Conservation (phyloP, 2,797 vertebrate species). For the Hyperoplus lanceolatus region DNA sequence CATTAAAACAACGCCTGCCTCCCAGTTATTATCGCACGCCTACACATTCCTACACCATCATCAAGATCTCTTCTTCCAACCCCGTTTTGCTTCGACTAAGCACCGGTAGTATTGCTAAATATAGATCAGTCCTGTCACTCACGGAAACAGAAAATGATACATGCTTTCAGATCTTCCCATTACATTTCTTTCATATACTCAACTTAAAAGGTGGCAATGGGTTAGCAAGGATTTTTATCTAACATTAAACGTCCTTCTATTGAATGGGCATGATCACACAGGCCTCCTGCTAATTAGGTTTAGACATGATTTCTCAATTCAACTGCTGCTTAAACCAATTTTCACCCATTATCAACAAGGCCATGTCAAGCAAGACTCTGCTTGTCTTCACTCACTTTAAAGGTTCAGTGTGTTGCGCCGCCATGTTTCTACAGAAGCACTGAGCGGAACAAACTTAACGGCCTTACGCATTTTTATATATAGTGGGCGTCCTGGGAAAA, state of each 20-base stretch:
- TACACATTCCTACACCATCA: slow-evolving; percentile 22
- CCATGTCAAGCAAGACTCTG: background rate
- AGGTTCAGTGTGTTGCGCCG: too few relatives aligned
- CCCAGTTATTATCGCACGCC: slow-evolving; percentile 2
- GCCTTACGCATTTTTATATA: too few relatives aligned
- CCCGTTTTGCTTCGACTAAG: slow-evolving; percentile 26
- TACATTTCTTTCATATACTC: slow-evolving; percentile 8
- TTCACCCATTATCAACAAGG: background rate
- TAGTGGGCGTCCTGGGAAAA: too few relatives aligned
- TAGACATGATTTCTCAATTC: background rate
- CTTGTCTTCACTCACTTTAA: too few relatives aligned
- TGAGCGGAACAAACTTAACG: too few relatives aligned
- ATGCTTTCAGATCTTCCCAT: slow-evolving; percentile 33
- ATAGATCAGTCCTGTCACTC: slow-evolving; percentile 49
- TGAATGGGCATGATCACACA: background rate
- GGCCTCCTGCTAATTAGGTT: background rate
- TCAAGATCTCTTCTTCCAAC: slow-evolving; percentile 7
- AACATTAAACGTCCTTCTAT: background rate
- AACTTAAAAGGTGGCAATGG: background rate
- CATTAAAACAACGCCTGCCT: background rate
- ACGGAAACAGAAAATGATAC: slow-evolving; percentile 15
- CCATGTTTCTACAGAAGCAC: too few relatives aligned
- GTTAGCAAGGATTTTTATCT: background rate
- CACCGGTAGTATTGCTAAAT: slow-evolving; percentile 46
- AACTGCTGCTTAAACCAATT: background rate